Base-by-base conservation (phyloP, 2,797 vertebrate genomes). In the Acanthurus leucopareius region DNA sequence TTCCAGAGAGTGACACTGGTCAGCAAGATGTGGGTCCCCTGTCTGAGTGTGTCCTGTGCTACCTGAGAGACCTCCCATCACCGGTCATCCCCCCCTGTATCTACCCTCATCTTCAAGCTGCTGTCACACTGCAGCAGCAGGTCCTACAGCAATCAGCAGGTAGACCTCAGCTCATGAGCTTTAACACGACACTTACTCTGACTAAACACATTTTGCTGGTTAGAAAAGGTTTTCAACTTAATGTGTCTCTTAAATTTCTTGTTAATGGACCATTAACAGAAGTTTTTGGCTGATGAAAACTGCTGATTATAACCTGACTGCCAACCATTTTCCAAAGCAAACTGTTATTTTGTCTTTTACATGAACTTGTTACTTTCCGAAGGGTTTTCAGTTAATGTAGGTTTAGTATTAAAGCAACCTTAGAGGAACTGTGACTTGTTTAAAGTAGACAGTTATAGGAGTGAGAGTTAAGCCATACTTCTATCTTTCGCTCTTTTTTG, bases 51-150 rank as follows among this genome's bases (percentile, higher is more conserved):
- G 88, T 99, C 79, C 95, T 96, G 75, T 75, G 84, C 13, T 99
- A 97, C 93, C 90, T 98, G 86, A 95, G 94, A 89, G 96, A 96
- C 10, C 93, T 98, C 64, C 97, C 97, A 0, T 92, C 92, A 11
- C 96, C 97, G 0, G 87, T 98, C 28, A 94, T 99, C 87, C 96
- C 96, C 0, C 82, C 92, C 2, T 88, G 92, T 0, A 85, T 95
- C 20, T 96, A 96, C 0, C 88, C 93, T 11, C 95, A 96, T 22
- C 94, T 97, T 7, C 93, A 96, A 56, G 91, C 91, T 6, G 80
- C 94, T 6, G 86, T 97, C 74, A 92, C 93, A 3, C 77, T 86
- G 81, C 90, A 89, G 86, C 92, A 93, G 90, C 92, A 89, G 89
- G 80, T 86, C 84, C 79, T 89, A 10, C 90, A 91, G 22, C 90